Conservation (phyloP, 92 coral and sea anemone species). For the Meandrina meandrites region DNA sequence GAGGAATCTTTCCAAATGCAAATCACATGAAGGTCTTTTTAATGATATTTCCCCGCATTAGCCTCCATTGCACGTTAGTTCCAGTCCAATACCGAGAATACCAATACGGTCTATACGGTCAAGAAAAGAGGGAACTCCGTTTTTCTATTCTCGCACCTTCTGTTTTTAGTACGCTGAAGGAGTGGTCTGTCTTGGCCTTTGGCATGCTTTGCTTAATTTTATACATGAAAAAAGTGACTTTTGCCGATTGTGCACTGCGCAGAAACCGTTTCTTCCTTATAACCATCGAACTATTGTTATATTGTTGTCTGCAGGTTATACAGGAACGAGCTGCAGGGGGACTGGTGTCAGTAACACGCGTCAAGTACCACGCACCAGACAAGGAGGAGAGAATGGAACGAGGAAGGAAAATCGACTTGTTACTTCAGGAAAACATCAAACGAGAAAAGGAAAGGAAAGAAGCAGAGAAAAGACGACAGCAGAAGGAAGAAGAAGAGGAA, state of each 20-base stretch:
- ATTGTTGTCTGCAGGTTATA: not conserved
- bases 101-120: too few species aligned
- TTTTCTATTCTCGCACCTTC: not conserved
- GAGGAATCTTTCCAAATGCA: too few species aligned
- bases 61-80: too few species aligned
- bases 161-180: not conserved
- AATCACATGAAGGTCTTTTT: too few species aligned
- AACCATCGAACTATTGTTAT: not conserved
- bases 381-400: constrained; percentile 73
- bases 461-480: constrained; percentile 51
- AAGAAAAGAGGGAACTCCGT: not conserved
- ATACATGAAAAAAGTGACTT: not conserved
- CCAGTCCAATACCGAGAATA: too few species aligned
- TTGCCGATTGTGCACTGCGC: not conserved
- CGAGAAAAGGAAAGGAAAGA: constrained; percentile 69
- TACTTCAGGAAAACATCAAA: constrained; percentile 49
- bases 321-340: constrained; percentile 66
- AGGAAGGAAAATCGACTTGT: constrained; percentile 66
- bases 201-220: not conserved
- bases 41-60: too few species aligned
- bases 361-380: constrained; percentile 82
- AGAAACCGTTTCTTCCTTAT: too few species aligned
- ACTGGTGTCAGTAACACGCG: constrained; percentile 85
- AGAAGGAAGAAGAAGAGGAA: constrained; percentile 61
- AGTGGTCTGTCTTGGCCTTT: not conserved